phyloP scores from a whole-genome alignment of 2,888 invertebrate genomes.

The Caradrina kadenii region DNA sequence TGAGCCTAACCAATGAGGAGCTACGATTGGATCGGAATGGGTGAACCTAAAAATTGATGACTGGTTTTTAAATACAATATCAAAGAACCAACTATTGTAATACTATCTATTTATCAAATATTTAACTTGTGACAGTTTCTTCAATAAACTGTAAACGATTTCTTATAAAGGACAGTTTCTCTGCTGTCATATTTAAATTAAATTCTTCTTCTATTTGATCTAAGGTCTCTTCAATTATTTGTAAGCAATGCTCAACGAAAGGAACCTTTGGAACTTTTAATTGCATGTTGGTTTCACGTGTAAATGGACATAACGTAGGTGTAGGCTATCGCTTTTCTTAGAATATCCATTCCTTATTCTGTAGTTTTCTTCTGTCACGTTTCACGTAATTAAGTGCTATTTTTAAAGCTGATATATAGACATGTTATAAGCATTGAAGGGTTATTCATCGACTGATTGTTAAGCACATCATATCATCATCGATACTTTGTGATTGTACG shows the following conservation, averaged over 20 bases:
- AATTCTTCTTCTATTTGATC: constrained; percentile 39
- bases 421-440: constrained; percentile 81
- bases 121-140: constrained; percentile 43
- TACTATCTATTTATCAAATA: constrained; percentile 14
- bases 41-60: constrained; percentile 14
- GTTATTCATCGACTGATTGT: constrained; percentile 83
- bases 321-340: constrained; percentile 72
- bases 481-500: constrained; percentile 70
- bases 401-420: constrained; percentile 77
- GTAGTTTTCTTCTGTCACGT: constrained; percentile 76
- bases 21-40: constrained; percentile 38
- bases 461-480: constrained; percentile 76
- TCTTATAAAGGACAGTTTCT: constrained; percentile 18
- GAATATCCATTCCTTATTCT: constrained; percentile 85
- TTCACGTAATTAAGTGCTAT: constrained; percentile 75
- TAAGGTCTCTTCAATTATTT: constrained; percentile 57
- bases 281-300: constrained; percentile 80
- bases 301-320: constrained; percentile 64
- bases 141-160: not conserved
- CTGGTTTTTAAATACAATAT: constrained; percentile 31
- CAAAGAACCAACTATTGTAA: constrained; percentile 54
- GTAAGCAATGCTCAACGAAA: constrained; percentile 77
- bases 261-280: constrained; percentile 86
- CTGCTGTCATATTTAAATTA: constrained; percentile 17
- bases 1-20: constrained; percentile 27